A percentile compares a stretch with the other conserved stretches of the same genome.
Evolutionary conservation across 2,797 vertebrate species (phyloP).

Genomic region (Lateolabrax maculatus): DNA sequence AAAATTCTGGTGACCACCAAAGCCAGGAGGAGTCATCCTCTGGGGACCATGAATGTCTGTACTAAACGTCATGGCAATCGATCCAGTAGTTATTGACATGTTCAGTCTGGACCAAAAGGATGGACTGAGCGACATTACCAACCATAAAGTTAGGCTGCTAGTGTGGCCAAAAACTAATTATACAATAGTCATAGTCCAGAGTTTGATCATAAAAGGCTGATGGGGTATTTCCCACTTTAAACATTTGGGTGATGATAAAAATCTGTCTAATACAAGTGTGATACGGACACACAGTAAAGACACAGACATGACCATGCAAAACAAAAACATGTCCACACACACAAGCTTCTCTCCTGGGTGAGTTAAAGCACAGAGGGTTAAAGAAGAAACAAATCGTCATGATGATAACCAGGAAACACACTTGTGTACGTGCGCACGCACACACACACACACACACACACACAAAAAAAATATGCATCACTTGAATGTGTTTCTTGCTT

Average conservation of each 20-base stretch:
- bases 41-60: background rate
- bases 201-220: background rate
- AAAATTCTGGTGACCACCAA: background rate
- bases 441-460: background rate
- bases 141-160: background rate
- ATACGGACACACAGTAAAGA: slow-evolving; percentile 2
- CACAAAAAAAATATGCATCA: slow-evolving; percentile 1
- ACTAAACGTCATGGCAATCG: background rate
- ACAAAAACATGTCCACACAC: background rate
- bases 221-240: background rate
- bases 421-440: background rate
- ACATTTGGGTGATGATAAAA: background rate
- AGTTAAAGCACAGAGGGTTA: slow-evolving; percentile 5
- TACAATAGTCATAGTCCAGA: background rate
- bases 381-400: background rate
- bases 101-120: background rate
- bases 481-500: slow-evolving; percentile 9
- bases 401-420: slow-evolving; percentile 6
- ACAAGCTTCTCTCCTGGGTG: slow-evolving; percentile 6
- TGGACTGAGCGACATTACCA: background rate
- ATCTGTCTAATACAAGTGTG: background rate
- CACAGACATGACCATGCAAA: background rate
- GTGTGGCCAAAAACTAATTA: background rate
- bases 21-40: background rate
- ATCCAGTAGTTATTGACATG: background rate